Base-by-base conservation (phyloP, 2,113 vertebrate genomes). In the Halcyon malimbica region DNA sequence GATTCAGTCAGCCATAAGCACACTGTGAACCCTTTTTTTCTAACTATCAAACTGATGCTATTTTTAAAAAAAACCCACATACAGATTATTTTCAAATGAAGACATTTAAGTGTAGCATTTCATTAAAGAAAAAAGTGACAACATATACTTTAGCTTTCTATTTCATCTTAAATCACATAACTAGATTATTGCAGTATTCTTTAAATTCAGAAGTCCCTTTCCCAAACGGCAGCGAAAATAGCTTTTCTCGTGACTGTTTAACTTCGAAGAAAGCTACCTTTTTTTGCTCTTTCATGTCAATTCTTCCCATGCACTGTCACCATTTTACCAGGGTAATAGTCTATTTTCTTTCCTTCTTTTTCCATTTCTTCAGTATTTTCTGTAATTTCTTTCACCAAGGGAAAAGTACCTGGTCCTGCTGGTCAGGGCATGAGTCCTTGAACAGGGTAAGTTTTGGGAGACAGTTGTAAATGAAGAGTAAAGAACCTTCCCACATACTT, bases 161-260 rank as follows among this genome's bases (percentile, higher is more conserved):
- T 85, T 97, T 95, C 87, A 69, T 96, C 96, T 95, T 93, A 95
- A 92, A 96, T 95, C 95, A 70, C 89, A 76, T 87, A 96, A 96
- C 93, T 94, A 67, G 74, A 91, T 96, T 95, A 86, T 96, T 94
- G 94, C 88, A 93, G 91, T 89, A 86, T 96, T 94, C 95, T 96
- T 96, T 94, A 95, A 96, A 96, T 93, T 96, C 96, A 94, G 91
- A 96, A 94, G 96, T 83, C 93, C 96, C 81, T 89, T 96, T 92
- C 79, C 92, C 70, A 94, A 82, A 87, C 48, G 67, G 81, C 87
- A 94, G 95, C 56, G 20, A 96, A 94, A 97, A 97, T 96, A 96
- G 95, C 94, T 96, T 95, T 97, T 94, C 96, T 95, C 96, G 94
- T 97, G 96, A 96, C 94, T 94, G 80, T 94, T 90, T 96, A 90